Evolutionary conservation across 2,797 vertebrate species (phyloP).

Genomic region (Tympanoctomys barrerae): DNA sequence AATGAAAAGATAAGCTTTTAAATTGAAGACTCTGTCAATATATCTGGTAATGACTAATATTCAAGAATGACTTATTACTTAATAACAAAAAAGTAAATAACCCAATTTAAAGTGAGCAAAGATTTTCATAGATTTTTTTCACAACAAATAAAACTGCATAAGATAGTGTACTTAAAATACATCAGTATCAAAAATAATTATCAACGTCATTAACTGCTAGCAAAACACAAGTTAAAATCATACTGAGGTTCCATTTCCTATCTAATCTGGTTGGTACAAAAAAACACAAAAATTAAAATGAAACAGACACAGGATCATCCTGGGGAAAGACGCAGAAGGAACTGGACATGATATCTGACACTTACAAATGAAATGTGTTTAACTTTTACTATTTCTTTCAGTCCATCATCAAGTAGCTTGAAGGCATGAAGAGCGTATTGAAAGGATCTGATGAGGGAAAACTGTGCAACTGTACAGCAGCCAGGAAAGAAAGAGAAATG

Average conservation of each 20-base stretch:
- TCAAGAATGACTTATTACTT: neutral
- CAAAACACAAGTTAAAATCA: neutral
- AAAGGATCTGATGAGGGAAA: neutral
- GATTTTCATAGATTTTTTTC: neutral
- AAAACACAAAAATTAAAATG: neutral
- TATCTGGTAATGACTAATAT: neutral
- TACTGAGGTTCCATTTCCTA: neutral
- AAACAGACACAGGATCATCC: neutral
- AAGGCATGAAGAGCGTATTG: neutral
- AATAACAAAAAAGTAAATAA: slow-evolving; percentile 7
- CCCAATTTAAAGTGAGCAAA: neutral
- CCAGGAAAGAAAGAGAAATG: neutral
- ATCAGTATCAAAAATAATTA: neutral
- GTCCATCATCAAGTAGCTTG: neutral
- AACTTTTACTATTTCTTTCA: neutral
- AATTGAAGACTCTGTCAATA: neutral
- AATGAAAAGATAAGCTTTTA: neutral
- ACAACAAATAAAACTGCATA: neutral
- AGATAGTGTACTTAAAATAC: neutral
- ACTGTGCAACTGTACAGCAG: neutral
- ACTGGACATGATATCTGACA: neutral
- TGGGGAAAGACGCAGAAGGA: neutral
- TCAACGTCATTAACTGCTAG: neutral
- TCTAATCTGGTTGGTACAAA: too few relatives aligned
- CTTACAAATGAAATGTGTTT: neutral